Evolutionary conservation across 2,888 invertebrate species (phyloP), one percentile per base, ranked within the genome.

Genomic region (Dorcus parallelipipedus): DNA sequence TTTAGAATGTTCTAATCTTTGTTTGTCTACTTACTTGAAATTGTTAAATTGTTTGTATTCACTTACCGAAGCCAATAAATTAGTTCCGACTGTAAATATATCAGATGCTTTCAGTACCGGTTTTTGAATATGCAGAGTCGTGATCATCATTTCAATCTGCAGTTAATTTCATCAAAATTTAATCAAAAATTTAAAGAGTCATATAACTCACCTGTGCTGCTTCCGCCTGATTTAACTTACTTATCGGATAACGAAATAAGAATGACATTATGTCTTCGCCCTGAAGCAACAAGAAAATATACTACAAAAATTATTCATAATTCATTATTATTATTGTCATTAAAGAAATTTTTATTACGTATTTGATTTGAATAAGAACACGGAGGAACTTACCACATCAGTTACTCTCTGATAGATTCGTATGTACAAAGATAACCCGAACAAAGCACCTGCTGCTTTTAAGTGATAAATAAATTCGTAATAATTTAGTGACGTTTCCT

Each of bases 61-160:
- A 67, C 71, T 71, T 64, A 74, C 74, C 42, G 73, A 70, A 50
- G 73, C 74, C 5, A 73, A 58, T 43, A 74, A 62, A 49, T 68
- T 52, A 1, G 69, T 71, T 2, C 71, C 69, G 42, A 74, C 64
- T 3, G 69, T 71, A 52, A 74, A 71, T 38, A 72, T 69, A 51
- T 71, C 71, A 0, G 73, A 73, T 38, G 73, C 73, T 54, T 63
- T 67, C 3, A 74, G 54, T 14, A 67, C 62, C 1, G 73, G 74
- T 61, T 67, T 70, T 55, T 72, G 69, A 2, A 69, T 62, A 9
- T 67, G 66, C 6, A 73, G 51, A 8, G 73, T 71, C 5, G 64
- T 64, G 49, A 73, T 63, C n/a, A 72, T 52, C 62, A 71, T 71
- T 65, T 72, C 73, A 42, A 69, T 65, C 69, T 72, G 50, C 14